Evolutionary conservation across 2,888 invertebrate genomes (phyloP).

Genomic region (Beris chalybata): DNA sequence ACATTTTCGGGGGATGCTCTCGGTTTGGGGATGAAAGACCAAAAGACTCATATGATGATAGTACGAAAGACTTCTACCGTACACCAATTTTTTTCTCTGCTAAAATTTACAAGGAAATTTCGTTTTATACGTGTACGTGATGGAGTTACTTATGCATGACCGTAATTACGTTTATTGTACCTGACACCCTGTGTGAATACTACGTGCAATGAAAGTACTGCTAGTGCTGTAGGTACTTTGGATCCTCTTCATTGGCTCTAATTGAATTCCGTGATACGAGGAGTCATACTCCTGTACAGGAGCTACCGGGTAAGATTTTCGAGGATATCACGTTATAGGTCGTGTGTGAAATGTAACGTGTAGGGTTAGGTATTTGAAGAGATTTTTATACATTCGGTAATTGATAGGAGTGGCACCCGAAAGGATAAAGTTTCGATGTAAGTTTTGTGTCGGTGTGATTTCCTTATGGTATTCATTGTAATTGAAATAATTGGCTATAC

Average conservation of each 20-base stretch:
- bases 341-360: conserved; percentile 17
- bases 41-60: too few species aligned
- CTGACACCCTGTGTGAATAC: conserved; percentile 20
- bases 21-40: too few species aligned
- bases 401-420: conserved; percentile 16
- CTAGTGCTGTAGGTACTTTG: conserved; percentile 23
- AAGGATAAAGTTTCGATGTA: too few species aligned
- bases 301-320: not conserved
- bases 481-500: too few species aligned
- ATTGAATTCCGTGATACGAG: conserved; percentile 22
- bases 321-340: conserved; percentile 16
- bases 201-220: conserved; percentile 27
- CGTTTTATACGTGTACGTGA: conserved; percentile 26
- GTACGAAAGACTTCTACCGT: too few species aligned
- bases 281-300: not conserved
- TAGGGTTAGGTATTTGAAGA: conserved; percentile 23
- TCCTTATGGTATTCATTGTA: too few species aligned
- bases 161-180: conserved; percentile 31
- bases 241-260: conserved; percentile 27
- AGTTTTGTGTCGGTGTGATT: too few species aligned
- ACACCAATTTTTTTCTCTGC: too few species aligned
- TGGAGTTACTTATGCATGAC: conserved; percentile 31
- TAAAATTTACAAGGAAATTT: conserved; percentile 28
- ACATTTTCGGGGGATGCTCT: too few species aligned
- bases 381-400: conserved; percentile 29